These are phyloP conservation scores for Emydura subglobosa DNA, from an alignment of 2,113 vertebrate genomes.

Conservation along the genomic window DNA sequence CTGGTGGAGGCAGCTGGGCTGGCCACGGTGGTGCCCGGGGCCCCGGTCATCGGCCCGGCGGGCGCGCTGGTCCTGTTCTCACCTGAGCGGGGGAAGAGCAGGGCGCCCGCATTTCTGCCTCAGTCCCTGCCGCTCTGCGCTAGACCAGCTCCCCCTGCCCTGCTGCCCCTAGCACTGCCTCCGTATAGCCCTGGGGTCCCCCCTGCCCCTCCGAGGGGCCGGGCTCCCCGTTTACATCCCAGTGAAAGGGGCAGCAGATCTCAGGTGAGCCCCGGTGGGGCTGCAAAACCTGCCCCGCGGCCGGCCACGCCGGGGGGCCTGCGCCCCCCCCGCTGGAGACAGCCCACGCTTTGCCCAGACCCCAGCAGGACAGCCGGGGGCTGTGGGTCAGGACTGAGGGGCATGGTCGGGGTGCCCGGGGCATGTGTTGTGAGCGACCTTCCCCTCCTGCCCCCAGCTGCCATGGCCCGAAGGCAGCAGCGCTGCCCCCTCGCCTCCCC, in stretches of 20 bases:
- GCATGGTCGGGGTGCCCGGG: background rate
- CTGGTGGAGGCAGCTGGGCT: background rate
- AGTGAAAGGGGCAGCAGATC: background rate
- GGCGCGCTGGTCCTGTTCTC: constrained; percentile 2
- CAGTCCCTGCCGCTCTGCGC: background rate
- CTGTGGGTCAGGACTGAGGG: background rate
- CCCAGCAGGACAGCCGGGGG: background rate
- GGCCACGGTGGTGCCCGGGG: background rate
- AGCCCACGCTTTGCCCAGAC: background rate
- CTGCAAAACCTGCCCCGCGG: background rate
- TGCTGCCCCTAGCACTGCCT: too few relatives aligned
- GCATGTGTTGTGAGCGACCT: background rate
- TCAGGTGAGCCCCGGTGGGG: background rate
- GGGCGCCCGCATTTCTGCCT: background rate
- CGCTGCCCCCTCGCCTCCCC: rapidly evolving
- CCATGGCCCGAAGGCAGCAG: too few relatives aligned
- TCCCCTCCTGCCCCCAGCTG: background rate
- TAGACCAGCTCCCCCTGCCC: background rate
- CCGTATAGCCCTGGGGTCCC: background rate
- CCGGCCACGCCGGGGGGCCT: background rate
- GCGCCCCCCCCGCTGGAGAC: too few relatives aligned
- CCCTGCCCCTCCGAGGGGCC: background rate
- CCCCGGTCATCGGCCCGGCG: rapidly evolving
- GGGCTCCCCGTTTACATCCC: background rate
- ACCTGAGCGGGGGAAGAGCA: background rate